Conservation (phyloP, 1,140 invertebrate genomes). For the Ceratosolen solmsi region DNA sequence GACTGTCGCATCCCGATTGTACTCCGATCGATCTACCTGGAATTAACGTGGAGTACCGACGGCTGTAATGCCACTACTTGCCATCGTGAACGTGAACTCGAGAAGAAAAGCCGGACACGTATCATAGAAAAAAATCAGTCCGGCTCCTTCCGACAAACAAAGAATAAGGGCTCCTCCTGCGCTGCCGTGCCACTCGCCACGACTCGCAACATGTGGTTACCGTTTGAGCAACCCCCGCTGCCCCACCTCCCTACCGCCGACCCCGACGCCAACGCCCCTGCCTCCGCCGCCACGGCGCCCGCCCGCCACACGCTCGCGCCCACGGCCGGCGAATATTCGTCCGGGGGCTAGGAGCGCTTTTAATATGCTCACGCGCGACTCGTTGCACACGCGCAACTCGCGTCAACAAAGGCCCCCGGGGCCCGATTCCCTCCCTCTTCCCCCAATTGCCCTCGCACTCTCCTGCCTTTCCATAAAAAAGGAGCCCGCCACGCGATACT, state of each 20-base stretch:
- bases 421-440: neutral
- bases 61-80: no score
- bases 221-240: slow-evolving; percentile 43
- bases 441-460: no score
- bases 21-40: neutral
- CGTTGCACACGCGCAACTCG: neutral
- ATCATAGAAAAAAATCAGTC: slow-evolving; percentile 54
- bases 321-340: no score
- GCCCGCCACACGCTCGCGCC: neutral
- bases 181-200: neutral
- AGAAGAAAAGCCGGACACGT: slow-evolving; percentile 23
- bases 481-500: slow-evolving; percentile 9
- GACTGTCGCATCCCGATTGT: neutral
- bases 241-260: neutral
- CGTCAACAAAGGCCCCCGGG: neutral
- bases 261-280: neutral
- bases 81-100: neutral
- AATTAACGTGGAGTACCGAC: no score
- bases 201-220: slow-evolving; percentile 64
- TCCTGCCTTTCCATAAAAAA: no score
- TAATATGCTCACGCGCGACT: neutral
- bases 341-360: neutral
- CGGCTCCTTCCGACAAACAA: slow-evolving; percentile 52
- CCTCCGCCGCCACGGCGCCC: neutral
- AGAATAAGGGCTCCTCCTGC: slow-evolving; percentile 34